phyloP scores from a whole-genome alignment of 2,113 vertebrate species.

The Platichthys stellatus region DNA sequence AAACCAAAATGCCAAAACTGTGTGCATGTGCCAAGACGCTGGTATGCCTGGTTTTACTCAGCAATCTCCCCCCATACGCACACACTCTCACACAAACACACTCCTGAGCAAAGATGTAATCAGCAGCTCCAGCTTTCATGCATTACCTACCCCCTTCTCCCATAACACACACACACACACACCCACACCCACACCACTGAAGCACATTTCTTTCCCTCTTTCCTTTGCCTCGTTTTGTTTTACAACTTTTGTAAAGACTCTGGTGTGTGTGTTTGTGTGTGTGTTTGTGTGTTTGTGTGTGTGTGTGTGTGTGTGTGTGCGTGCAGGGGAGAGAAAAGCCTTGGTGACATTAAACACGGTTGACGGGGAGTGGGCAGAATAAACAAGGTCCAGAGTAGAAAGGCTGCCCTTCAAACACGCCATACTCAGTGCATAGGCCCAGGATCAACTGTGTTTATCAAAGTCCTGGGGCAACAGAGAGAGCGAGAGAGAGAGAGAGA shows the following conservation, averaged over 20 bases:
- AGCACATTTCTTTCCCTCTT: conserved; percentile 13
- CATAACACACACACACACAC: conserved; percentile 26
- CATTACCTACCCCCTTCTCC: conserved; percentile 16
- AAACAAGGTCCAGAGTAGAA: conserved; percentile 75
- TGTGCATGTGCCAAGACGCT: conserved; percentile 55
- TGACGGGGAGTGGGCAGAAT: conserved; percentile 73
- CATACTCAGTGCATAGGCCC: conserved; percentile 63
- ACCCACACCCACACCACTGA: conserved; percentile 12
- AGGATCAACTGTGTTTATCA: conserved; percentile 76
- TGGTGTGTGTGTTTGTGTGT: conserved; percentile 29
- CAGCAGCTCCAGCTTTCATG: conserved; percentile 45
- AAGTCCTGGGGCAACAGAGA: conserved; percentile 58
- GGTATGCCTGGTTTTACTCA: conserved; percentile 67
- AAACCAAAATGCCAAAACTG: conserved; percentile 56
- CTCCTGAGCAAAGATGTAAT: conserved; percentile 54
- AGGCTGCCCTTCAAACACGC: conserved; percentile 69
- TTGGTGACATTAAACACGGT: conserved; percentile 81
- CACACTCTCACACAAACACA: conserved; percentile 17
- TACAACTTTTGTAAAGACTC: conserved; percentile 64
- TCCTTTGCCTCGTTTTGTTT: conserved; percentile 33
- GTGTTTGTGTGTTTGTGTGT: conserved; percentile 36
- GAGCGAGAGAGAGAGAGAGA: conserved; percentile 45
- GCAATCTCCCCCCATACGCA: conserved; percentile 18
- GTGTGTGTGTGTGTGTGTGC: conserved; percentile 33
- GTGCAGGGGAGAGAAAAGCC: conserved; percentile 59